phyloP scores from a whole-genome alignment of 37 sponge, comb jelly and placozoan genomes.

The Cladorhizidae sp. region DNA sequence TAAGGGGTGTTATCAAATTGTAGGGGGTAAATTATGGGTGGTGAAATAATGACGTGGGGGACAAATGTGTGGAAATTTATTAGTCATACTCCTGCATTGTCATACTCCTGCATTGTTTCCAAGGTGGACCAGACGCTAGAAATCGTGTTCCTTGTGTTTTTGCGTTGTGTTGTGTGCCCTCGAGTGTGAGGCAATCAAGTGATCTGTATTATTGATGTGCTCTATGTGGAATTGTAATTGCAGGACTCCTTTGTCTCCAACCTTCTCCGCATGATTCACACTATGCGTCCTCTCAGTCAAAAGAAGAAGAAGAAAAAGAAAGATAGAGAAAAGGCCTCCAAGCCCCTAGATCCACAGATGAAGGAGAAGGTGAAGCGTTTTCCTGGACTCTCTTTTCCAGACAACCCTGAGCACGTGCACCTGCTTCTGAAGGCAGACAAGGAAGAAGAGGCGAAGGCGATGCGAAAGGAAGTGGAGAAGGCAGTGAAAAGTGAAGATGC shows the following conservation, averaged over 20 bases:
- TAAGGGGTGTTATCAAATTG: too few species aligned
- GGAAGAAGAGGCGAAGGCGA: slow-evolving; percentile 15
- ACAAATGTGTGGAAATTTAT: too few species aligned
- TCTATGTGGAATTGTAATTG: not conserved
- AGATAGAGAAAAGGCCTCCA: not conserved
- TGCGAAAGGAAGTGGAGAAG: not conserved
- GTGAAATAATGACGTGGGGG: too few species aligned
- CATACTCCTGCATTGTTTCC: too few species aligned
- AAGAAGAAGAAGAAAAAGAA: slow-evolving; percentile 27
- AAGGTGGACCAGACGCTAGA: too few species aligned
- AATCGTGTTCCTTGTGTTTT: too few species aligned
- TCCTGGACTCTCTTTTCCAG: slow-evolving; percentile 87
- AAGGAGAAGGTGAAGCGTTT: slow-evolving; percentile 57
- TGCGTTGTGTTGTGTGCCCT: too few species aligned
- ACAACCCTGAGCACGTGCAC: slow-evolving; percentile 32
- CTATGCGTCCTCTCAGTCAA: slow-evolving; percentile 74
- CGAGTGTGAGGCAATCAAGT: too few species aligned
- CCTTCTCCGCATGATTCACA: slow-evolving; percentile 87
- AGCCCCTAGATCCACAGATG: not conserved
- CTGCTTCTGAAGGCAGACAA: slow-evolving; percentile 23
- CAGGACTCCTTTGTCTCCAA: slow-evolving; percentile 85
- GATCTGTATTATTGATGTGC: not conserved
- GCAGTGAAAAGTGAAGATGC: slow-evolving; percentile 42
- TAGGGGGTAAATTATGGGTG: too few species aligned
- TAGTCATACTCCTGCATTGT: too few species aligned